Evolutionary conservation across 2,797 vertebrate genomes (phyloP).

Genomic region (Enteromius thamalakanensis): DNA sequence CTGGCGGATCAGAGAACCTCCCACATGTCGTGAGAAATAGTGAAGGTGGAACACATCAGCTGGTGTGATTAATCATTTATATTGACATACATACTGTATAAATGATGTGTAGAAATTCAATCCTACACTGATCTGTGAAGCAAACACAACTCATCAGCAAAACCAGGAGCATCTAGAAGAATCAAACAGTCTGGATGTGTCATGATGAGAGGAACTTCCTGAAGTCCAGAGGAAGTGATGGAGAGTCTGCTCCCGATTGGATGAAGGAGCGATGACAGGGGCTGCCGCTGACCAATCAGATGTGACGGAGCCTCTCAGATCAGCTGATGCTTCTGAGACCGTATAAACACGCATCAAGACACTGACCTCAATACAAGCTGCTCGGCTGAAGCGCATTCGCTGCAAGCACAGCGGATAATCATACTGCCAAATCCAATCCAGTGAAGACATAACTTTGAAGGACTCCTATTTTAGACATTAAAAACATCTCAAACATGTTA

Average conservation of each 20-base stretch:
- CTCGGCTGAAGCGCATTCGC: background rate
- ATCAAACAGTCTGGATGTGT: background rate
- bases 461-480: no score
- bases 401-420: background rate
- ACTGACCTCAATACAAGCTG: background rate
- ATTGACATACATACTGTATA: background rate
- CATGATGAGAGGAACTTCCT: background rate
- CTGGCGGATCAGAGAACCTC: background rate
- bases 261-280: background rate
- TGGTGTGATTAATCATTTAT: background rate
- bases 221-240: background rate
- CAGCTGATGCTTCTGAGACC: background rate
- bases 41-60: background rate
- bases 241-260: background rate
- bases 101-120: background rate
- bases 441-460: background rate
- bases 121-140: background rate
- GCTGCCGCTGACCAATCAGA: constrained; percentile 7
- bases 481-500: no score
- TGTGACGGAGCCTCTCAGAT: background rate
- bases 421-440: background rate
- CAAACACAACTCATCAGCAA: background rate
- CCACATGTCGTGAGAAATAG: background rate
- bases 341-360: background rate
- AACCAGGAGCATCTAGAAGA: background rate